Evolutionary conservation across 2,888 invertebrate species (phyloP), one percentile per base, ranked within the genome.

Genomic region (Aricia artaxerxes): DNA sequence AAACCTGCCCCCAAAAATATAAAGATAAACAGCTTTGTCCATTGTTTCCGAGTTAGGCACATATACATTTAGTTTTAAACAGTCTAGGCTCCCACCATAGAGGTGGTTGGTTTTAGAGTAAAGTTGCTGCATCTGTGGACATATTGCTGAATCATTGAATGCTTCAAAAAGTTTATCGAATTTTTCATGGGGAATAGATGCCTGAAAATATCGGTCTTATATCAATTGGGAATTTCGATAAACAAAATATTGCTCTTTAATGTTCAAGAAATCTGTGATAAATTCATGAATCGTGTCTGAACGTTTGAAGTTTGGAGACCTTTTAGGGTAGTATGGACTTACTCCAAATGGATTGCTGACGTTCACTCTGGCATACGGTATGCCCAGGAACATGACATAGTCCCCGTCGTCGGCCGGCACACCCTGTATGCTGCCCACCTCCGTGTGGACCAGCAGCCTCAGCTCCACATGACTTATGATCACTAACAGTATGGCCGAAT

Each of bases 51-150:
- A n/a, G 40, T 69, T 78, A 9, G 78, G 78, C 16, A 78, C 69
- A 31, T 44, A 78, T 40, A 78, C 11, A 16, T 78, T 78, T 9
- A 78, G 78, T 11, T 64, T 44, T 6, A 78, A 44, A 64, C 78
- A 78, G n/a, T 78, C 49, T 24, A 78, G 11, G 9, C 24, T 69
- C 5, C 78, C 78, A 13, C 3, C 11, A n/a, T 61, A 38, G 5
- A 31, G 16, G 9, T 9, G n/a, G n/a, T 24, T 6, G 61, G 7
- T 24, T 7, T 61, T 24, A 24, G 24, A 5, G 11, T 24, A 16
- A 4, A 35, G 1, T 38, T 4, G 6, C 24, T 4, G 16, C 16
- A 13, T 16, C 9, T 61, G 61, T 38, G 77, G 64, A 38, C 64
- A 77, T 35, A 61, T 61, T 77, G 4, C 40, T 38, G 77, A 61